These are phyloP conservation scores for Abrostola tripartita DNA, from an alignment of 2,888 invertebrate genomes.

Conservation along the genomic window DNA sequence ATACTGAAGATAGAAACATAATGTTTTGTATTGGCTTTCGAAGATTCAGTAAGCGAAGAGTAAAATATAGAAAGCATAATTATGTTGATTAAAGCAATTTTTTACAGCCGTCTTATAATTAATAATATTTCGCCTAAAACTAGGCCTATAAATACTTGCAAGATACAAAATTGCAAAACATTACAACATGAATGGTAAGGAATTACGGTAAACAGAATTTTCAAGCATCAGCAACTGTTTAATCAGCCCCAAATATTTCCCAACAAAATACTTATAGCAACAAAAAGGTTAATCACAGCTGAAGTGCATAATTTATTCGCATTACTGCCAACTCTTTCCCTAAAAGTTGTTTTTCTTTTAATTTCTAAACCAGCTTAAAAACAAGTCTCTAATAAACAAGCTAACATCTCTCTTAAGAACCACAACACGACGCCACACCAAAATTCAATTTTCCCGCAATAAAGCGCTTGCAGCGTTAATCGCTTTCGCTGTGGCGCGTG, in stretches of 20 bases:
- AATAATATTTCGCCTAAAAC: too few relatives aligned
- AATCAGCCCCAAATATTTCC: background rate
- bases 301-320: conserved; percentile 5
- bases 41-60: too few relatives aligned
- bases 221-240: background rate
- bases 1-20: too few relatives aligned
- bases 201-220: background rate
- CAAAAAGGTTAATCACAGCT: background rate
- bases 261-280: background rate
- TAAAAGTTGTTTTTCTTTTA: conserved; percentile 12
- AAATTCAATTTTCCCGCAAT: conserved; percentile 45
- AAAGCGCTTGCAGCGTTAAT: conserved; percentile 50
- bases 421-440: conserved; percentile 32
- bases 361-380: conserved; percentile 26
- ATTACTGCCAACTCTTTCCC: conserved; percentile 3
- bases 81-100: too few relatives aligned
- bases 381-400: conserved; percentile 33
- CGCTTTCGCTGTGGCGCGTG: conserved; percentile 52
- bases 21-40: too few relatives aligned
- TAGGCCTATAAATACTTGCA: too few relatives aligned
- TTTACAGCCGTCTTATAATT: too few relatives aligned
- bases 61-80: too few relatives aligned
- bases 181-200: too few relatives aligned
- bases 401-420: conserved; percentile 33
- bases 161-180: too few relatives aligned